These are phyloP conservation scores for Bellardia pandia DNA, from an alignment of 2,888 invertebrate species.

Conservation along the genomic window DNA sequence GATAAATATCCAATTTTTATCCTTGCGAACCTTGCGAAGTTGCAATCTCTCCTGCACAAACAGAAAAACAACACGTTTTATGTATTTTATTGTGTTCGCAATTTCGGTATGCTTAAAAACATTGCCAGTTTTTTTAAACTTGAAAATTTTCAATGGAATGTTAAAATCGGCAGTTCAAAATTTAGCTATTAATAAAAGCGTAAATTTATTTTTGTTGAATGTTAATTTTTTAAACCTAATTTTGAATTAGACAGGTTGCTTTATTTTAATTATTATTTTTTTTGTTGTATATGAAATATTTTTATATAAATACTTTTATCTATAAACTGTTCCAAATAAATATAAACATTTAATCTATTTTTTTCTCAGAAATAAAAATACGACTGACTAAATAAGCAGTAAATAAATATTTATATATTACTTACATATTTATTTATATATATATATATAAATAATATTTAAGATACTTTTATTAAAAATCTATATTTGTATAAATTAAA, in stretches of 20 bases:
- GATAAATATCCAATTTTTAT: too few relatives aligned
- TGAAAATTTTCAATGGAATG: too few relatives aligned
- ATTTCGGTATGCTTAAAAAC: too few relatives aligned
- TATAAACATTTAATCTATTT: neutral
- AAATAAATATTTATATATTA: slow-evolving; percentile 32
- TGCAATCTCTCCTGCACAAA: too few relatives aligned
- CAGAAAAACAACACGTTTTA: too few relatives aligned
- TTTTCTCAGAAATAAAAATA: slow-evolving; percentile 34
- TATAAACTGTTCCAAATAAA: slow-evolving; percentile 5
- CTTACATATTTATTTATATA: slow-evolving; percentile 28
- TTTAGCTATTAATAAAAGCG: neutral
- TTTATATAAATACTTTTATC: slow-evolving; percentile 11
- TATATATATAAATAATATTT: slow-evolving; percentile 25
- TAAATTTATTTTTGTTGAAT: neutral
- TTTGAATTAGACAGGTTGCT: neutral
- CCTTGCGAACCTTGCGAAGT: too few relatives aligned
- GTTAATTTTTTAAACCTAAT: neutral
- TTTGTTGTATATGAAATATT: slow-evolving; percentile 13
- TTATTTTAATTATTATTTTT: neutral
- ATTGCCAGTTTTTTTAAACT: too few relatives aligned
- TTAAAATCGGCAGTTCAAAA: too few relatives aligned
- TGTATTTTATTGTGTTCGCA: too few relatives aligned
- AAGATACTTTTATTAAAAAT: slow-evolving; percentile 56
- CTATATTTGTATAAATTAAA: slow-evolving; percentile 53
- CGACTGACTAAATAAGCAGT: slow-evolving; percentile 60